Base-by-base conservation (phyloP, 2,888 invertebrate genomes). In the Gymnoscelis rufifasciata region DNA sequence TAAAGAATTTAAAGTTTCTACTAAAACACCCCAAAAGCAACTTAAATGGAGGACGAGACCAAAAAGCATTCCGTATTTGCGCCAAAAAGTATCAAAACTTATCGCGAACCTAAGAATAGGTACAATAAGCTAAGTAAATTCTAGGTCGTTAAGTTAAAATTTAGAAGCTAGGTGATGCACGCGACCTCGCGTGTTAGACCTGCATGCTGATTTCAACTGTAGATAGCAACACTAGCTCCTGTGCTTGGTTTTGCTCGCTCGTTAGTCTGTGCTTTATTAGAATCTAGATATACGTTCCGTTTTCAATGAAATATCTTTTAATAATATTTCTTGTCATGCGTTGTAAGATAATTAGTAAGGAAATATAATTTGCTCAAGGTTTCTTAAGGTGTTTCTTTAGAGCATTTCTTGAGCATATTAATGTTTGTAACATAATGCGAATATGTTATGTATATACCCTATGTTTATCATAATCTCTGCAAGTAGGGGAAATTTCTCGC, bases 161-260 rank as follows among this genome's bases (percentile, higher is more conserved):
- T 53, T 56, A 57, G 52, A 47, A 54, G 52, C 54, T 56, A 59
- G 56, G 54, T 38, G 39, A 36, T 14, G 62, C 75, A 75, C 75
- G 75, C 75, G 50, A 75, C 42, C 54, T 75, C 47, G 75, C 75
- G 75, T 75, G 75, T 15, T 31, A 46, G 23, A 39, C 31, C 41
- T 38, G 47, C 45, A 42, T 36, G 27, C 30, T 52, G 59, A 59
- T 61, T 48, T 38, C 15, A 30, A 47, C 30, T 52, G 44, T 47
- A 52, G 58, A 60, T 57, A 41, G 19, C 19, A 19, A 46, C 19
- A 37, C 37, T 43, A 45, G 45, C 51, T 43, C 27, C 36, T 51
- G 51, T 43, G 38, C 33, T 33, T 19, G 44, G 53, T 11, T 47
- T 49, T 45, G 28, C 48, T 52, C 38, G 51, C 47, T 54, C 49